Evolutionary conservation across 2,888 invertebrate genomes (phyloP).

Genomic region (Cephus runcator): DNA sequence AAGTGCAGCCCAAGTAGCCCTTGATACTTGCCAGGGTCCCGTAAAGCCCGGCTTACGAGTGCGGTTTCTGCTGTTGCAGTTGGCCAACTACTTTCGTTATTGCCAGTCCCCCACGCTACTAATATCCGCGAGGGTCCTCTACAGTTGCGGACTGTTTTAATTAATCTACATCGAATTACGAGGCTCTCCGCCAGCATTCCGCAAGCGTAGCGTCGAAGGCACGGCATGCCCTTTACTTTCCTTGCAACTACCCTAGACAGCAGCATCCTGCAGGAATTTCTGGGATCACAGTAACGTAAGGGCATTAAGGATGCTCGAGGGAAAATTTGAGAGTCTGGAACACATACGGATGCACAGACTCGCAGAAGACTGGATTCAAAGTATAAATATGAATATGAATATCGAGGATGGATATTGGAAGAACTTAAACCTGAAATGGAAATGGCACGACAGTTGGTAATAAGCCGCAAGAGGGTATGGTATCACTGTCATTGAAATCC

Average conservation of each 20-base stretch:
- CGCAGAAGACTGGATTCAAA: background rate
- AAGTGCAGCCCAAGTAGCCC: conserved; percentile 42
- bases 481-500: conserved; percentile 11
- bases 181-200: background rate
- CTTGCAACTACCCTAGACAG: background rate
- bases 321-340: background rate
- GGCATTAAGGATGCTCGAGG: background rate
- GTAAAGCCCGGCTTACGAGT: conserved; percentile 43
- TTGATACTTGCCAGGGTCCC: conserved; percentile 44
- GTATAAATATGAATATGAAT: background rate
- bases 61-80: conserved; percentile 9
- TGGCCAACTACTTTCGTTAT: conserved; percentile 10
- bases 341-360: background rate
- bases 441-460: background rate
- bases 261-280: background rate
- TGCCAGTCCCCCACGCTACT: conserved; percentile 6
- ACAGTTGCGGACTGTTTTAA: conserved; percentile 46
- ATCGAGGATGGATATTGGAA: background rate
- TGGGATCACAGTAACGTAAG: background rate
- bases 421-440: background rate
- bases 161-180: conserved; percentile 51
- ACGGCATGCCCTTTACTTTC: background rate
- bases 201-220: background rate
- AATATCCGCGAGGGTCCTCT: conserved; percentile 28
- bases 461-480: background rate